Conservation (phyloP, 2,113 vertebrate species). For the Zapus hudsonius region DNA sequence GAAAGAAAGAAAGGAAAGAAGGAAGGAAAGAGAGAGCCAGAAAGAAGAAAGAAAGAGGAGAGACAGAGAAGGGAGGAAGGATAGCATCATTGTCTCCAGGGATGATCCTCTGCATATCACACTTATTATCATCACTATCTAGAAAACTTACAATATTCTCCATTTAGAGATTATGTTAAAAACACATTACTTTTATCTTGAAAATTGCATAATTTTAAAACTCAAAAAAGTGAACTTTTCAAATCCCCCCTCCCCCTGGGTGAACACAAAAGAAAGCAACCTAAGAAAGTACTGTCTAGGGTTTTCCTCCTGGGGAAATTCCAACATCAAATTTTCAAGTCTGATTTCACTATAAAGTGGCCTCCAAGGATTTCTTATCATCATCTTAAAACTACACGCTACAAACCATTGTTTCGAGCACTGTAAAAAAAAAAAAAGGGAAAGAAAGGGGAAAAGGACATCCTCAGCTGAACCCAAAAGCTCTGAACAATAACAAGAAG, state of each 20-base stretch:
- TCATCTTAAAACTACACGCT: constrained; percentile 62
- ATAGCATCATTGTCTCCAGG: neutral
- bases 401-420: constrained; percentile 63
- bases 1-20: no score
- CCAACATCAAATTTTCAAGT: constrained; percentile 39
- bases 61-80: no score
- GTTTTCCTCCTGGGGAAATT: constrained; percentile 65
- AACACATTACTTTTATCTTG: neutral
- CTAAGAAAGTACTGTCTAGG: constrained; percentile 54
- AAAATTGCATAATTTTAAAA: constrained; percentile 38
- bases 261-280: constrained; percentile 57
- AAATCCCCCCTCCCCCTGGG: constrained; percentile 12
- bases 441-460: constrained; percentile 83
- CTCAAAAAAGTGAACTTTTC: constrained; percentile 33
- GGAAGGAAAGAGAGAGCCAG: no score
- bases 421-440: constrained; percentile 80
- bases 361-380: constrained; percentile 60
- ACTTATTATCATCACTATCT: neutral
- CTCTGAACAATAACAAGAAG: constrained; percentile 67
- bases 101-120: neutral
- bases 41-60: no score
- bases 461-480: constrained; percentile 78
- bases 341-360: constrained; percentile 44
- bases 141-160: neutral
- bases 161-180: constrained; percentile 35